These are phyloP conservation scores for Calliopum simillimum DNA, from an alignment of 2,888 invertebrate genomes.

Conservation along the genomic window DNA sequence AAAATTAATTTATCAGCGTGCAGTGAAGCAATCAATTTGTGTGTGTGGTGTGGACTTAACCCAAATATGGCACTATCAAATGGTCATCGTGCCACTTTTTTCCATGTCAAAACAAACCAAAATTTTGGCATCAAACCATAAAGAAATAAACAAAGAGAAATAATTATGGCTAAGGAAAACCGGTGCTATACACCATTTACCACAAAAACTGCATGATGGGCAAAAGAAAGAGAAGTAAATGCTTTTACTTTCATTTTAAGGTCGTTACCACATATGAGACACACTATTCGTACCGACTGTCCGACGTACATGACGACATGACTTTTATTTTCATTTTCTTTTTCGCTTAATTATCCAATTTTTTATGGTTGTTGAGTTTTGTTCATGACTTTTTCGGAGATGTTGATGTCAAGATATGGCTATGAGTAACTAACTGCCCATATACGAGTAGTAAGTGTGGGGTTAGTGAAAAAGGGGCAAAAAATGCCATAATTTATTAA, in stretches of 20 bases:
- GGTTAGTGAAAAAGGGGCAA: neutral
- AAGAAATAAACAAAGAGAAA: neutral
- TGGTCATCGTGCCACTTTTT: constrained; percentile 63
- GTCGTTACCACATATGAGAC: constrained; percentile 46
- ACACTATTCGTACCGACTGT: too few species aligned
- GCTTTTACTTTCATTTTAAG: constrained; percentile 64
- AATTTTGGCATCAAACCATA: neutral
- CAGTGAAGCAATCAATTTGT: constrained; percentile 14
- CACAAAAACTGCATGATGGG: neutral
- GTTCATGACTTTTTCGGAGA: constrained; percentile 36
- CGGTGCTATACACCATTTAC: neutral
- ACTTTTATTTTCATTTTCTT: constrained; percentile 7
- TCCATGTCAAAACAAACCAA: constrained; percentile 18
- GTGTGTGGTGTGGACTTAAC: constrained; percentile 39
- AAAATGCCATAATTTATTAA: constrained; percentile 32
- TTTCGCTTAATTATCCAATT: neutral
- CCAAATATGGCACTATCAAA: constrained; percentile 42
- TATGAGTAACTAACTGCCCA: neutral
- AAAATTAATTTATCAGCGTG: neutral
- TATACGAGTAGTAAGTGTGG: neutral
- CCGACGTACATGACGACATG: constrained; percentile 15
- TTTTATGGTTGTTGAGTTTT: constrained; percentile 32
- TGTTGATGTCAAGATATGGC: constrained; percentile 11
- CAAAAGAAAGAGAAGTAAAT: constrained; percentile 34
- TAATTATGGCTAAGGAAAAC: neutral